Base-by-base conservation (phyloP, 2,113 vertebrate species). In the Tragelaphus buxtoni region DNA sequence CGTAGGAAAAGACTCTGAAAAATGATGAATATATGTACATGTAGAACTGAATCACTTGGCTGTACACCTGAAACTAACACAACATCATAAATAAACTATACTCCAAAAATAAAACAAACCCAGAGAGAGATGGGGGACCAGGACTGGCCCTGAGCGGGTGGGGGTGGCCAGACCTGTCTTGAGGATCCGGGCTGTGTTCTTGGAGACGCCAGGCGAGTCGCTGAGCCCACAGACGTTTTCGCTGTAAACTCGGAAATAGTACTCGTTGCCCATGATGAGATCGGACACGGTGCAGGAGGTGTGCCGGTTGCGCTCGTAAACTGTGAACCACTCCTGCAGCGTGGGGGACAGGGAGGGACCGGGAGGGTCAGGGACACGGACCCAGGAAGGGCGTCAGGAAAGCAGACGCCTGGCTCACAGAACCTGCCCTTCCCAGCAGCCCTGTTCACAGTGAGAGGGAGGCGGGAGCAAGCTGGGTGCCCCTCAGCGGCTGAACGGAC, bases 211-310 rank as follows among this genome's bases (percentile, higher is more conserved):
- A 0, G 99, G 95, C 0, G 91, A 97, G 4, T 99, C 99, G 1
- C 99, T 99, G 92, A 99, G 98, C 55, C 99, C 99, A 4, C 99
- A 99, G 97, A 99, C 97, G 98, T 99, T 99, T 98, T 99, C 99
- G 1, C 98, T 99, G 98, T 94, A 99, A 65, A 99, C 98, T 3
- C 99, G 98, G 98, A 99, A 99, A 65, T 97, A 99, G 96, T 99
- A 99, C 95, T 99, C 99, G 4, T 99, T 99, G 83, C 99, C 99
- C 98, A 99, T 99, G 88, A 99, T 98, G 96, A 99, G 99, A 96
- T 99, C 99, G 0, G 99, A 99, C 96, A 99, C 98, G 0, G 99
- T 99, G 90, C 99, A 99, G 98, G 94, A 98, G 55, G 99, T 99
- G 35, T 98, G 98, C 17, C 99, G 99, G 98, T 98, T 99, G 98